A percentile compares a stretch with the other conserved stretches of the same genome.
Evolutionary conservation across 2,888 invertebrate genomes (phyloP).

Genomic region (Drosophila buzzatii): DNA sequence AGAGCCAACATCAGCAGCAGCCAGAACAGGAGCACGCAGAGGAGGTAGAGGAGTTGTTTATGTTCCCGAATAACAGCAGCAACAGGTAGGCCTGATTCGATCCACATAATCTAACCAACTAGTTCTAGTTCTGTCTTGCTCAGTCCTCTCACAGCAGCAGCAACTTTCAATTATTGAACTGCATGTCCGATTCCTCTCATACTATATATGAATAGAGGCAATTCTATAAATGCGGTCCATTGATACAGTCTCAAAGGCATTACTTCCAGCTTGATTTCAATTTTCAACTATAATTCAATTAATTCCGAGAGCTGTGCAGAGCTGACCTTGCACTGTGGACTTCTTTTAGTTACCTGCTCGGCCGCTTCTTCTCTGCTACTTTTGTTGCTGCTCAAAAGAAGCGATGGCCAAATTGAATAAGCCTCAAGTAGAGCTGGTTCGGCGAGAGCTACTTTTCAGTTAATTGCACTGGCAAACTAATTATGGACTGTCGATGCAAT

Average conservation of each 20-base stretch:
- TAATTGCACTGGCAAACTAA: not conserved
- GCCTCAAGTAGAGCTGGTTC: not conserved
- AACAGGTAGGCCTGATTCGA: conserved; percentile 68
- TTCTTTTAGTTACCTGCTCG: too few species aligned
- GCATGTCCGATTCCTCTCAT: not conserved
- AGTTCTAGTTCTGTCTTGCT: not conserved
- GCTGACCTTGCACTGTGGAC: too few species aligned
- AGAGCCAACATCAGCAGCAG: not conserved
- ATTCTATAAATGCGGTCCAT: not conserved
- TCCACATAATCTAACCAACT: not conserved
- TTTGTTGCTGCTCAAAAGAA: not conserved
- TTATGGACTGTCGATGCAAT: not conserved
- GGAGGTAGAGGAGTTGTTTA: conserved; percentile 7
- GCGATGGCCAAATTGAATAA: not conserved
- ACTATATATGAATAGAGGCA: not conserved
- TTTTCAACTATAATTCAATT: not conserved
- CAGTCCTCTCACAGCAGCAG: not conserved
- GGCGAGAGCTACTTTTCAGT: not conserved
- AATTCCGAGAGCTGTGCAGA: not conserved
- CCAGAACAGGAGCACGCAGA: not conserved
- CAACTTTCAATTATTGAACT: not conserved
- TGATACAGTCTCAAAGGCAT: not conserved
- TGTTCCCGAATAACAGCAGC: conserved; percentile 29
- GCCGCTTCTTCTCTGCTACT: not conserved
- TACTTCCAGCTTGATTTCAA: not conserved